Evolutionary conservation across 2,797 vertebrate genomes (phyloP), one percentile per base, ranked within the genome.

Genomic region (Scyliorhinus canicula): DNA sequence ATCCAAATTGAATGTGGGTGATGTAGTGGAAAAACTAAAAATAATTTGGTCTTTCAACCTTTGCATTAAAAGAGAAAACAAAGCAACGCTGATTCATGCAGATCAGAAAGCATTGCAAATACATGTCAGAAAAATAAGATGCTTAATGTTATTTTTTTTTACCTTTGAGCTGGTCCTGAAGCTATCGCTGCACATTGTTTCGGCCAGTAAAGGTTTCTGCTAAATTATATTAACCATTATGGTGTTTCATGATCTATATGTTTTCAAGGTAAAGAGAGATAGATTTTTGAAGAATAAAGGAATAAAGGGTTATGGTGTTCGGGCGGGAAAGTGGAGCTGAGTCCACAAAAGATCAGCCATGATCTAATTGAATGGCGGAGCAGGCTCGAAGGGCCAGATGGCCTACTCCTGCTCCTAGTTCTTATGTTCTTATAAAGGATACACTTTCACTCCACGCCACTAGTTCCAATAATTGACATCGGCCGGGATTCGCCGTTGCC

Each of bases 61-160:
- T 93, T 44, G 60, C 26, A 6, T 26, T 67, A 65, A 65, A 40
- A 24, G 21, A 26, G 40, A 31, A 14, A 65, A 6, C 50, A 24
- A 91, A 65, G 40, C 57, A 57, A 57, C 57, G 31, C 50, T 4
- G 31, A 88, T 47, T 88, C 85, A 35, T 57, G 5, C 50, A 88
- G 52, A 35, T 91, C 88, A 91, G 60, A 44, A 67, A 93, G 60
- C 52, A 21, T 90, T 90, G 52, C 57, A 90, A 60, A 55, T 93
- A 93, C 60, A 93, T 93, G 24, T 44, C 86, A 90, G 40, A 93
- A 93, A 63, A 67, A 47, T 65, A 47, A 65, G 52, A 90, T 93
- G 90, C 90, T 35, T 60, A 6, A 31, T 88, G 8, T 57, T 44
- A 47, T 93, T 44, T n/a, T 63, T n/a, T 40, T 67, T 65, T 60